Conservation (phyloP, 2,113 vertebrate species). For the Scartelaos histophorus region DNA sequence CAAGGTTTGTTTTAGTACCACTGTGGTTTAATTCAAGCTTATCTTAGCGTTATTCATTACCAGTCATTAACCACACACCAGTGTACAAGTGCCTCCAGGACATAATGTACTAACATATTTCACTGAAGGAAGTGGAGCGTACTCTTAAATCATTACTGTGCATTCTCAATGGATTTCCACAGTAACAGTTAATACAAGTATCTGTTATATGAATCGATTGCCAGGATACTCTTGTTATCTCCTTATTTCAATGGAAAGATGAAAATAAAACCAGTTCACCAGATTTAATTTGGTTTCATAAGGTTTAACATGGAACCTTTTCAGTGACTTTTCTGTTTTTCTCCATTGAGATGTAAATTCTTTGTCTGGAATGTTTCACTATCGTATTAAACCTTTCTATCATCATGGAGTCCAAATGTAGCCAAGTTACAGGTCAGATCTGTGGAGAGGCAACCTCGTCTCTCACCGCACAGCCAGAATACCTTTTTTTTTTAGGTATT, state of each 20-base stretch:
- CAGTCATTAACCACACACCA: constrained; percentile 1
- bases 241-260: neutral
- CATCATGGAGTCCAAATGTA: too few relatives aligned
- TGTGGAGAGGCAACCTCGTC: too few relatives aligned
- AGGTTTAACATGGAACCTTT: neutral
- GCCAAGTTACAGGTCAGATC: too few relatives aligned
- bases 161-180: neutral
- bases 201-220: neutral
- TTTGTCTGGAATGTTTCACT: too few relatives aligned
- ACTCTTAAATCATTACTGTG: neutral
- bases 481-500: too few relatives aligned
- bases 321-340: too few relatives aligned
- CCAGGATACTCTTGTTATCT: too few relatives aligned
- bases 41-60: neutral
- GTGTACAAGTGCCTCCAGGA: neutral
- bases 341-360: too few relatives aligned
- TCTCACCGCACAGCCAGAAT: too few relatives aligned
- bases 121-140: constrained; percentile 12
- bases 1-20: neutral
- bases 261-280: neutral
- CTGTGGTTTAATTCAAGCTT: neutral
- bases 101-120: neutral
- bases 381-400: too few relatives aligned
- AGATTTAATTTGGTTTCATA: neutral
- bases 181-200: too few relatives aligned